Evolutionary conservation across 2,797 vertebrate genomes (phyloP).

Genomic region (Molossus alvarezi): DNA sequence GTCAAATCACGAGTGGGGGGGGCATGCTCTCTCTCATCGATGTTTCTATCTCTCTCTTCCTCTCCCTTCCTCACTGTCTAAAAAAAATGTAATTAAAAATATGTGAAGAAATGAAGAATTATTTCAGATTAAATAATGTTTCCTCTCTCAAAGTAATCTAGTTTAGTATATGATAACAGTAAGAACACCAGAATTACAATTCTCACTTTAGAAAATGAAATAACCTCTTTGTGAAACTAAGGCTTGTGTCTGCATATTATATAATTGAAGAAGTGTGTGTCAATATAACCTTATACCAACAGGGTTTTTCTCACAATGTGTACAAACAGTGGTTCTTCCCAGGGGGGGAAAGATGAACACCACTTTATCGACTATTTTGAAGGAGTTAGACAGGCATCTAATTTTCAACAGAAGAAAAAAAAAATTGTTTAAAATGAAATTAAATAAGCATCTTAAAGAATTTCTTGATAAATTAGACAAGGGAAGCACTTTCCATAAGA

Average conservation of each 20-base stretch:
- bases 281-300: not conserved
- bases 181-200: not conserved
- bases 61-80: too few species aligned
- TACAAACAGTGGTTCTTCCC: not conserved
- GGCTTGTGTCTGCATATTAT: not conserved
- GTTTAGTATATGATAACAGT: not conserved
- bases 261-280: not conserved
- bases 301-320: not conserved
- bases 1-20: too few species aligned
- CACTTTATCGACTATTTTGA: not conserved
- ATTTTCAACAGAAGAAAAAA: not conserved
- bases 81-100: not conserved
- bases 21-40: too few species aligned
- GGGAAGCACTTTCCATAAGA: not conserved
- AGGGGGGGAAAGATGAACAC: fast-evolving
- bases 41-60: too few species aligned
- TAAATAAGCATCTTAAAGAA: not conserved
- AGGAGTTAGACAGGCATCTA: not conserved
- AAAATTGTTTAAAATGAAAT: conserved; percentile 15
- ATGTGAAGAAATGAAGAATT: not conserved
- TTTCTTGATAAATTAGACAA: not conserved
- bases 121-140: not conserved
- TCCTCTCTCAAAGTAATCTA: not conserved
- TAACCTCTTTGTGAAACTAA: not conserved
- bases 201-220: not conserved